Evolutionary conservation across 1,140 invertebrate species (phyloP), one percentile per base, ranked within the genome.

Genomic region (Ridgeia piscesae): DNA sequence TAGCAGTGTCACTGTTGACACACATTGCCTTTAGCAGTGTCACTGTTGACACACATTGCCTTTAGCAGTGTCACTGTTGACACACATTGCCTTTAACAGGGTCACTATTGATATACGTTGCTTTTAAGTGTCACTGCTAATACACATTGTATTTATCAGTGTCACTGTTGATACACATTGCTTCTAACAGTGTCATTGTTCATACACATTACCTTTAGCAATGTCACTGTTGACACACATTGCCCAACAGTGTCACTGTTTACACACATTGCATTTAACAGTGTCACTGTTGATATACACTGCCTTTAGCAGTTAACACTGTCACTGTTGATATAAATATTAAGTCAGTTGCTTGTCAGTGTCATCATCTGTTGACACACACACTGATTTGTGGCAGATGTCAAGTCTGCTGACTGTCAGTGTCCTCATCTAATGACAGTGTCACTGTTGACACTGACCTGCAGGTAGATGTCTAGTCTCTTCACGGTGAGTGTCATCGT

Each of bases 401-500:
- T 97, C 97, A 14, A 99, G 96, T 94, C 99, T 97, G 95, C n/a
- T n/a, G n/a, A 98, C 97, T 0, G 98, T 99, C 33, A 99, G 96
- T n/a, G 97, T 98, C 94, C 98, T 97, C 0, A 99, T 98, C 95
- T 99, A 6, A 42, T 6, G 4, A 42, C 42, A 77, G 58, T 77
- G 58, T 77, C 58, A 21, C 2, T 77, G 58, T 77, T 34, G 35
- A 90, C 34, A 42, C 93, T 94, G 94, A 97, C 97, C 95, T 97
- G 97, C 95, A 97, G 97, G 94, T 98, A 97, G 77, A 97, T 97
- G 93, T 97, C 97, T 11, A 99, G 96, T 94, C 99, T 97, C 95
- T 98, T 98, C 48, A 98, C 97, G 0, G 98, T 99, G n/a, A 99
- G 96, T n/a, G 97, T 98, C 94, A 98, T 97, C 0, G 99, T 98